Evolutionary conservation across 1,140 invertebrate species (phyloP).

Genomic region (Drosophila tropicalis): DNA sequence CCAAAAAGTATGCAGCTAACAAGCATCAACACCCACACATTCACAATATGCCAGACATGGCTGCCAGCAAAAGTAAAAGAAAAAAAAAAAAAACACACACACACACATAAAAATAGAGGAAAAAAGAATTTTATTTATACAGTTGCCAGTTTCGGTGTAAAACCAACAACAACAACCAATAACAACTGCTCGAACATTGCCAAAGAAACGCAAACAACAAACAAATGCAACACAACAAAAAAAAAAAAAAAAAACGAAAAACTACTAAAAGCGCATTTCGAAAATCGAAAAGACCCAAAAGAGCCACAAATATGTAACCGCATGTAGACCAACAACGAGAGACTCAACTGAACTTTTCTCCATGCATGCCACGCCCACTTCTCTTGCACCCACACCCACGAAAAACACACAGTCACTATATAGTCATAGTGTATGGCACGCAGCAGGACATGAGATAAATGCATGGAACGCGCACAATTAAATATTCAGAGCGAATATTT

Average conservation of each 20-base stretch:
- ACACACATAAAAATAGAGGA: constrained; percentile 17
- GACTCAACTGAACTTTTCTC: constrained; percentile 27
- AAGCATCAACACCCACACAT: constrained; percentile 20
- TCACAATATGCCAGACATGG: constrained; percentile 25
- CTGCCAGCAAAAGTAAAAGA: constrained; percentile 23
- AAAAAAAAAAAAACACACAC: no score
- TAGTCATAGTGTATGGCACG: constrained; percentile 9
- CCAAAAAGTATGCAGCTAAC: constrained; percentile 44
- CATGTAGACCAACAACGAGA: constrained; percentile 54
- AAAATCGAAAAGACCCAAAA: constrained; percentile 73
- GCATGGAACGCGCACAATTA: constrained; percentile 71
- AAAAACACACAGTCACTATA: background rate
- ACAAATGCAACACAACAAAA: constrained; percentile 18
- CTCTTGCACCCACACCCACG: background rate
- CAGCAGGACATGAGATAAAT: constrained; percentile 53
- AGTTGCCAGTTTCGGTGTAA: constrained; percentile 57
- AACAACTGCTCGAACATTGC: constrained; percentile 35
- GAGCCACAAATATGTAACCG: constrained; percentile 70
- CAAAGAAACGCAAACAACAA: constrained; percentile 70
- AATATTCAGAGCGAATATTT: constrained; percentile 78
- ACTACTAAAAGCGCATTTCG: constrained; percentile 70
- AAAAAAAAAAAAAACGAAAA: background rate
- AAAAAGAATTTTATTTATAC: constrained; percentile 53
- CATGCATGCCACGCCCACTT: constrained; percentile 14
- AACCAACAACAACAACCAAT: constrained; percentile 37